Evolutionary conservation across 2,888 invertebrate species (phyloP), one percentile per base, ranked within the genome.

Genomic region (Tipula lateralis): DNA sequence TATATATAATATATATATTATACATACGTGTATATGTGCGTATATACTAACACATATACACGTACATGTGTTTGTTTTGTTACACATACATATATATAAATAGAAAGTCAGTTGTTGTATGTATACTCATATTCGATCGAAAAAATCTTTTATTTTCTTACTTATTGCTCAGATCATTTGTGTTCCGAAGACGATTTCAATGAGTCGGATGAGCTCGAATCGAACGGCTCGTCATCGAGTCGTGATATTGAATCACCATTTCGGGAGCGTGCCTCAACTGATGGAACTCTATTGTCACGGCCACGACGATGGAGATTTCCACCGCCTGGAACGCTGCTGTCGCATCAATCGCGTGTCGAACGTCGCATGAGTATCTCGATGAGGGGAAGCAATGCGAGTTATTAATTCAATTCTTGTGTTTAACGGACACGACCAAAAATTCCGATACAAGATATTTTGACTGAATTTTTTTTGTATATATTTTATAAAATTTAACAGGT

Each of bases 361-460:
- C 91, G 95, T 39, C 91, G 95, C 86, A 95, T 95, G 94, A 95
- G 95, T 88, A 95, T 96, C 86, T 95, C 95, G 66, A 94, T 95
- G 92, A 87, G 90, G 39, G 90, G 90, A 86, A 90, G 89, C 86
- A 90, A 90, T 87, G 89, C 89, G 84, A 90, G 90, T 86, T 90
- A 90, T 86, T 89, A 83, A n/a, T 82, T 82, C 9, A 9, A 9
- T 16, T 16, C 7, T n/a, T 50, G 3, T n/a, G 7, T 50, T 50
- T 50, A 16, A 50, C 16, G 16, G 36, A 12, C 9, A 36, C 12
- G 16, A 6, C n/a, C 2, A 16, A 2, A 50, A 50, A 16, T 50
- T 50, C 44, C 44, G 16, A 16, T 16, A 19, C 5, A 50, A 50
- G 5, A 16, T 16, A 50, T 6, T 16, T 50, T 50, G 44, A 50